Conservation (phyloP, 1,140 invertebrate genomes). For the Atta cephalotes region DNA sequence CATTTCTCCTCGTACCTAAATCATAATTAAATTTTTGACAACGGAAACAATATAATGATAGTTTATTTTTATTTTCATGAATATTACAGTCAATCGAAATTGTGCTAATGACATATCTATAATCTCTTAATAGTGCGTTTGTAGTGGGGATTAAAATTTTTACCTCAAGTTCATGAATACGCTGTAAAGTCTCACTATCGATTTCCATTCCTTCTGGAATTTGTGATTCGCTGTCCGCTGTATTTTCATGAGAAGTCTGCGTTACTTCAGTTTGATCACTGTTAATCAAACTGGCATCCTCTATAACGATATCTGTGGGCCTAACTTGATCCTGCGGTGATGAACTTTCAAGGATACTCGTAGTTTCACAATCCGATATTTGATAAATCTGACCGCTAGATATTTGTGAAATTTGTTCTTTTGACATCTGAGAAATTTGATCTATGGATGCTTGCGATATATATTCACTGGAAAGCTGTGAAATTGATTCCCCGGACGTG, state of each 20-base stretch:
- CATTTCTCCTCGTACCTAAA: conserved; percentile 84
- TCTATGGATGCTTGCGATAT: conserved; percentile 75
- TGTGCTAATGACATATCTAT: not conserved
- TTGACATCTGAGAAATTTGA: conserved; percentile 76
- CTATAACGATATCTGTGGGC: conserved; percentile 70
- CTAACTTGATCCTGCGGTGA: conserved; percentile 71
- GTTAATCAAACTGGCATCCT: conserved; percentile 74
- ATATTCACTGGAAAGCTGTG: conserved; percentile 73
- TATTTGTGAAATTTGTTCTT: conserved; percentile 76
- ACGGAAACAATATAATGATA: not conserved
- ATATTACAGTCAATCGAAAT: not conserved
- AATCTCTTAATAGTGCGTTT: conserved; percentile 6
- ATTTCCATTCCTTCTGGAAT: conserved; percentile 85
- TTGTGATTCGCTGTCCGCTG: conserved; percentile 79
- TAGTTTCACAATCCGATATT: conserved; percentile 78
- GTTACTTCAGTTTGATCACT: conserved; percentile 69
- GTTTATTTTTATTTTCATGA: not conserved
- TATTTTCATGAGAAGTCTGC: conserved; percentile 69
- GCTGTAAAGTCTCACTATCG: conserved; percentile 84
- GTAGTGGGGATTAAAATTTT: not conserved
- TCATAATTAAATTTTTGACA: conserved; percentile 21
- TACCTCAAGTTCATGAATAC: conserved; percentile 84
- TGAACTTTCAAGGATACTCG: conserved; percentile 70
- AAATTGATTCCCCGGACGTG: conserved; percentile 68
- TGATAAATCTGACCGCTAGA: conserved; percentile 79